Base-by-base conservation (phyloP, 2,888 invertebrate species). In the Leistus spinibarbis region DNA sequence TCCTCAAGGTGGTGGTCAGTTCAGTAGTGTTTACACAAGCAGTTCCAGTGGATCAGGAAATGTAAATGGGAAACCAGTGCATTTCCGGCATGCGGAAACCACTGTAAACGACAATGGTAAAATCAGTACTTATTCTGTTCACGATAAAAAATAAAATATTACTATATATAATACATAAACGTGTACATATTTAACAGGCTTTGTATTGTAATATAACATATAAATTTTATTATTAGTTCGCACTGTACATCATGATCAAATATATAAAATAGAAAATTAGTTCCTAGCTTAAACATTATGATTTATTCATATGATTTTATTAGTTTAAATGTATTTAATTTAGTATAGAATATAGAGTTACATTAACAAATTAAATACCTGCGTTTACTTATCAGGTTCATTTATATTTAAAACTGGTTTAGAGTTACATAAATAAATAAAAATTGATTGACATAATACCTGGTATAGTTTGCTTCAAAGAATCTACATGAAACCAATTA, bases 101-200 rank as follows among this genome's bases (percentile, higher is more conserved):
- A 86, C 89, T 0, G 87, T 93, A 69, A 92, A 94, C 81, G 90
- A 93, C 79, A 93, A 94, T 81, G 94, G 94, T 77, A 91, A 90
- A 82, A 81, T 93, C 57, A 89, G 90, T 71, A 88, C 88, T 64
- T 92, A 92, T 81, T 87, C 87, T 54, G 89, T 90, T 3, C 82
- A 84, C 68, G 54, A 60, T 60, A 17, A 13, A 16, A 60, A 60
- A 60, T 60, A 60, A 60, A 60, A 16, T 60, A 13, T 60, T 17
- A 60, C 60, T 60, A 60, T 60, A 22, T 4, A 60, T 19, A 60
- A 20, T 60, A 40, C 40, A 40, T 40, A 40, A 40, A 40, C 1
- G 40, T 40, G 40, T 40, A 40, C 40, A 40, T 40, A 40, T 40
- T 40, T 40, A 40, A 40, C 10, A 40, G 5, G 40, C 40, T 40